Evolutionary conservation across 2,888 invertebrate species (phyloP).

Genomic region (Orthosia gothica): DNA sequence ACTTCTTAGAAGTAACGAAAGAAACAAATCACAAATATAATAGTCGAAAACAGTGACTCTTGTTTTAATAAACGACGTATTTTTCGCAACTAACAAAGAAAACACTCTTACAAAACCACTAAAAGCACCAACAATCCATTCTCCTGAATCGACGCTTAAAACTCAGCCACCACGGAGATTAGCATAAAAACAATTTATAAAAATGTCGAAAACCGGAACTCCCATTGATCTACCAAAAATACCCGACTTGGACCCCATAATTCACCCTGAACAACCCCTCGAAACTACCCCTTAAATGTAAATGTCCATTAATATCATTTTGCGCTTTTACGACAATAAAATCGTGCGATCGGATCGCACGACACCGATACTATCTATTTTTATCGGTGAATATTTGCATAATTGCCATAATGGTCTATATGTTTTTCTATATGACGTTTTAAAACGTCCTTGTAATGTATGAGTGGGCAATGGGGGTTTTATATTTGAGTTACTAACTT

Average conservation of each 20-base stretch:
- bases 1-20: background rate
- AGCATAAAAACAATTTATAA: conserved; percentile 51
- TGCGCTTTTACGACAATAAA: conserved; percentile 81
- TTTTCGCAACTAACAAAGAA: conserved; percentile 12
- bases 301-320: conserved; percentile 86
- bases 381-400: conserved; percentile 84
- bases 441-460: conserved; percentile 44
- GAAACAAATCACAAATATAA: background rate
- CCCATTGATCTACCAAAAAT: conserved; percentile 50
- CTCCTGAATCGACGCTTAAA: conserved; percentile 23
- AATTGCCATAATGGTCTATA: conserved; percentile 77
- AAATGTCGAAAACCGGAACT: conserved; percentile 45
- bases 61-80: background rate
- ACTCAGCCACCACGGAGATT: conserved; percentile 26
- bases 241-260: conserved; percentile 46
- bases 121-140: conserved; percentile 21
- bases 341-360: conserved; percentile 82
- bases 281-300: conserved; percentile 80
- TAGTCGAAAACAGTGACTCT: background rate
- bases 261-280: conserved; percentile 47
- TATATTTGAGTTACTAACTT: conserved; percentile 9
- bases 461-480: conserved; percentile 2
- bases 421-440: conserved; percentile 57
- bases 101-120: background rate
- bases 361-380: conserved; percentile 81